Base-by-base conservation (phyloP, 2,113 vertebrate species). In the Canis aureus region DNA sequence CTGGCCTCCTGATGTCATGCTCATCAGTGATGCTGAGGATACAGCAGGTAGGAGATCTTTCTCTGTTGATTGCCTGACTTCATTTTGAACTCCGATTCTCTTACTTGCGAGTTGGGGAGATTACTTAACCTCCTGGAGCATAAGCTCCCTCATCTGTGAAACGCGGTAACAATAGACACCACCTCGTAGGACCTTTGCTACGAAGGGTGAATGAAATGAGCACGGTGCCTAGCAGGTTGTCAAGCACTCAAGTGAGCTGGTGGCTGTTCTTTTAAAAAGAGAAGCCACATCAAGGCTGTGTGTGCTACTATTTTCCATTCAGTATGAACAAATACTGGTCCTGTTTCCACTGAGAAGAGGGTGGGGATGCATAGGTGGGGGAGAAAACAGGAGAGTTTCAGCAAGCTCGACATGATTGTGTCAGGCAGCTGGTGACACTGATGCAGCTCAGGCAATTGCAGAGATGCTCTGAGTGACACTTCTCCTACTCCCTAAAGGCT, bases 391-490 rank as follows among this genome's bases (percentile, higher is more conserved):
- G 12, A 87, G 76, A 2, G 25, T 76, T 79, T 95, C 51, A 78
- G 78, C 59, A 66, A 96, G 89, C 89, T 81, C 51, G 12, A 20
- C 88, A 55, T 23, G 83, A 96, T 57, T 2, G 25, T 81, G 49
- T 88, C 69, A 66, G 51, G 82, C 59, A 88, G 78, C 92, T 71
- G 95, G 55, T 35, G 64, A 83, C 91, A 74, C 43, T 3, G 53
- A 79, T 13, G 86, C 80, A 89, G 79, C 64, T 73, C 80, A 90
- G 80, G 92, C 95, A 94, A 88, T 2, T 43, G 64, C 69, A 90
- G 90, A 74, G 87, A 78, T 4, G 23, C 43, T 96, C 78, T 96
- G 97, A 98, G 81, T 93, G 97, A 97, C 97, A 96, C 38, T 79
- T 96, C 92, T 97, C 95, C 97, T 97, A 74, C 96, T 97, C 83